A percentile compares a stretch with the other conserved stretches of the same genome.
These are phyloP conservation scores for Tetragonula clypearis DNA, from an alignment of 1,140 invertebrate species.

Conservation along the genomic window DNA sequence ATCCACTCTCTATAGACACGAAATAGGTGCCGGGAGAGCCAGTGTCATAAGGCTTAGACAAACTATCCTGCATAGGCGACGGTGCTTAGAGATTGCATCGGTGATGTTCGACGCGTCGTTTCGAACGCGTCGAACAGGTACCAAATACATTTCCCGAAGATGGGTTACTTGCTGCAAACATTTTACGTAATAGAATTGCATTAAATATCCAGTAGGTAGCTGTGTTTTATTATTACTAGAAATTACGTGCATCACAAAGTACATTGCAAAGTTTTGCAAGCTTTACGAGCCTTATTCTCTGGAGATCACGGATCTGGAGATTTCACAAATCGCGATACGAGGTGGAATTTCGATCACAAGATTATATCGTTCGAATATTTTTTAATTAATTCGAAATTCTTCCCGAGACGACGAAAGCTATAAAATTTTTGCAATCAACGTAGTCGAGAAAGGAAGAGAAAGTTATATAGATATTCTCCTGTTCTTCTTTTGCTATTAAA, in stretches of 20 bases:
- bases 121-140: background rate
- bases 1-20: background rate
- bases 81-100: background rate
- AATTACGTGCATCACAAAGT: no score
- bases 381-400: no score
- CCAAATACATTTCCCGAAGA: background rate
- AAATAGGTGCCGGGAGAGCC: background rate
- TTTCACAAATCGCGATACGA: background rate
- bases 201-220: background rate
- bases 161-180: background rate
- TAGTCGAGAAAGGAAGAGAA: no score
- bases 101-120: no score
- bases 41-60: background rate
- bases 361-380: background rate
- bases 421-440: no score
- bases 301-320: background rate
- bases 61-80: background rate
- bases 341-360: background rate
- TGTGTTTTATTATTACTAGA: background rate
- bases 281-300: background rate
- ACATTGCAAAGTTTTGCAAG: no score
- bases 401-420: no score
- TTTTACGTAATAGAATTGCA: background rate
- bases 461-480: no score
- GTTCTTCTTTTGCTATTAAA: no score